These are phyloP conservation scores for Diachasmimorpha longicaudata DNA, from an alignment of 1,140 invertebrate genomes.

Conservation along the genomic window DNA sequence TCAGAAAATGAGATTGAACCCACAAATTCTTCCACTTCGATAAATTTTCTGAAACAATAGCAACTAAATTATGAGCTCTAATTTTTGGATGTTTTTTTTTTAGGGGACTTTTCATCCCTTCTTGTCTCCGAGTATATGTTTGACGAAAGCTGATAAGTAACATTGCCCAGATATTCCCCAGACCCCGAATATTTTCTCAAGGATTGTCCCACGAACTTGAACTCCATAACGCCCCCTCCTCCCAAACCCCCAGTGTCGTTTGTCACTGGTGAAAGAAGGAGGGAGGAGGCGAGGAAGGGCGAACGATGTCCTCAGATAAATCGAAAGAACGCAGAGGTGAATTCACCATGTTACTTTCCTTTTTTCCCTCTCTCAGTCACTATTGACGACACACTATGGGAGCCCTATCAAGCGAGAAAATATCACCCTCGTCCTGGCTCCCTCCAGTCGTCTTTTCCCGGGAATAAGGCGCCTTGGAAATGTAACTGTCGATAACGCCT, in stretches of 20 bases:
- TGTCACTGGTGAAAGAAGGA: neutral
- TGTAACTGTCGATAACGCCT: slow-evolving; percentile 11
- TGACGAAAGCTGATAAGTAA: neutral
- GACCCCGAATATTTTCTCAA: neutral
- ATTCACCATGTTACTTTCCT: neutral
- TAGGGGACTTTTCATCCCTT: no score
- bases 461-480: neutral
- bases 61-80: no score
- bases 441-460: neutral
- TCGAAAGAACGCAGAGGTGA: neutral
- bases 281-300: neutral
- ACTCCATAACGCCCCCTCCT: neutral
- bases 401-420: neutral
- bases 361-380: neutral
- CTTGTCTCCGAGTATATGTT: neutral
- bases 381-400: neutral
- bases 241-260: neutral
- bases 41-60: no score
- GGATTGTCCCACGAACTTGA: neutral
- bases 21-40: no score
- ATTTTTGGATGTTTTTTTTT: no score
- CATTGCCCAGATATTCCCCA: neutral
- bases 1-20: no score
- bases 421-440: neutral
- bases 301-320: neutral